These are phyloP conservation scores for Agrochola circellaris DNA, from an alignment of 2,888 invertebrate genomes.

Conservation along the genomic window DNA sequence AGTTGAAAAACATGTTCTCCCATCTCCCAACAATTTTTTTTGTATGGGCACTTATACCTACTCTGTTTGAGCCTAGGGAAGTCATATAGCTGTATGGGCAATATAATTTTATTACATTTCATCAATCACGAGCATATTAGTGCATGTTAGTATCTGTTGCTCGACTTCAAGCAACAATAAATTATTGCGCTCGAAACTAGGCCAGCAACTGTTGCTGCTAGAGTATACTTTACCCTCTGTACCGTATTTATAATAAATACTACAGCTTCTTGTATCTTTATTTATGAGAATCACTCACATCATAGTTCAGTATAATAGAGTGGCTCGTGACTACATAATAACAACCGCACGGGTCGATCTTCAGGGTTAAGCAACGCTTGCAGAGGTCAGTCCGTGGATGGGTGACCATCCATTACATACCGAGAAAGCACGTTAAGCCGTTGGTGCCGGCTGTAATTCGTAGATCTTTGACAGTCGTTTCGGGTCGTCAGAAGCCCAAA, in stretches of 20 bases:
- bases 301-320: too few species aligned
- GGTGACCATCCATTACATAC: too few species aligned
- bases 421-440: too few species aligned
- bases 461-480: too few species aligned
- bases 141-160: slow-evolving; percentile 28
- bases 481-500: too few species aligned
- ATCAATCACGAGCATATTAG: slow-evolving; percentile 7
- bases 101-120: background rate
- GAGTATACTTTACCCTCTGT: slow-evolving; percentile 11
- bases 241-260: slow-evolving; percentile 3
- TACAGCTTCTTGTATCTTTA: background rate
- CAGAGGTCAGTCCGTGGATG: too few species aligned
- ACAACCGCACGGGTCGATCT: too few species aligned
- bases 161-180: slow-evolving; percentile 31
- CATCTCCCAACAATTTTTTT: too few species aligned
- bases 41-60: background rate
- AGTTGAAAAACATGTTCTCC: too few species aligned
- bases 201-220: slow-evolving; percentile 51
- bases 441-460: too few species aligned
- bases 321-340: too few species aligned
- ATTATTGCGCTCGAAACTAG: slow-evolving; percentile 47
- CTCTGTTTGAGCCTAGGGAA: background rate
- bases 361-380: too few species aligned
- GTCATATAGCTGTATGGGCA: background rate
- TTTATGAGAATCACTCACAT: slow-evolving; percentile 4